phyloP scores from a whole-genome alignment of 1,140 invertebrate species.

The Vanessa tameamea region DNA sequence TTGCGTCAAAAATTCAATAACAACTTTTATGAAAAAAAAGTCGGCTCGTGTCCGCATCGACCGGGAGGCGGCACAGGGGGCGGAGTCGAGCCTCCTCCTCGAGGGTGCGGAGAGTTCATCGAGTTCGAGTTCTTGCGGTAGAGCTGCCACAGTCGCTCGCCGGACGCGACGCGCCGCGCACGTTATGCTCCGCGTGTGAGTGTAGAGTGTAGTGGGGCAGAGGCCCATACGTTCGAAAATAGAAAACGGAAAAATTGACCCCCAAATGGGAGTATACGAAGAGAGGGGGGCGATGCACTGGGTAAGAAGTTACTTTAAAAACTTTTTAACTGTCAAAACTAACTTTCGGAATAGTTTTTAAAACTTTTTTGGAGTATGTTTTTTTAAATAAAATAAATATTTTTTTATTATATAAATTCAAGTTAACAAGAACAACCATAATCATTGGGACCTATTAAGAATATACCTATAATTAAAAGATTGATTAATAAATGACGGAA shows the following conservation, averaged over 20 bases:
- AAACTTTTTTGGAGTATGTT: background rate
- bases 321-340: background rate
- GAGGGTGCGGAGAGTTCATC: slow-evolving; percentile 39
- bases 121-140: slow-evolving; percentile 4
- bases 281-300: slow-evolving; percentile 79
- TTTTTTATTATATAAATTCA: no score
- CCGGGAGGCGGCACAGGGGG: slow-evolving; percentile 55
- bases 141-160: slow-evolving; percentile 50
- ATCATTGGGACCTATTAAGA: no score
- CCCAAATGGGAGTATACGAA: slow-evolving; percentile 79
- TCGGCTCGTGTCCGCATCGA: slow-evolving; percentile 49
- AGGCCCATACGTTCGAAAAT: slow-evolving; percentile 76
- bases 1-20: slow-evolving; percentile 57
- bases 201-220: slow-evolving; percentile 74
- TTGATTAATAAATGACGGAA: no score
- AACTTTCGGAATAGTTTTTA: background rate
- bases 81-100: slow-evolving; percentile 46
- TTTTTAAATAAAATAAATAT: background rate
- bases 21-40: slow-evolving; percentile 53
- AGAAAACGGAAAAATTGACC: slow-evolving; percentile 77
- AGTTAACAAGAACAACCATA: no score
- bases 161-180: slow-evolving; percentile 55
- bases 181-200: slow-evolving; percentile 66
- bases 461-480: no score
- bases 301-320: slow-evolving; percentile 48